Evolutionary conservation across 1,140 invertebrate genomes (phyloP).

Genomic region (Coboldia fuscipes): DNA sequence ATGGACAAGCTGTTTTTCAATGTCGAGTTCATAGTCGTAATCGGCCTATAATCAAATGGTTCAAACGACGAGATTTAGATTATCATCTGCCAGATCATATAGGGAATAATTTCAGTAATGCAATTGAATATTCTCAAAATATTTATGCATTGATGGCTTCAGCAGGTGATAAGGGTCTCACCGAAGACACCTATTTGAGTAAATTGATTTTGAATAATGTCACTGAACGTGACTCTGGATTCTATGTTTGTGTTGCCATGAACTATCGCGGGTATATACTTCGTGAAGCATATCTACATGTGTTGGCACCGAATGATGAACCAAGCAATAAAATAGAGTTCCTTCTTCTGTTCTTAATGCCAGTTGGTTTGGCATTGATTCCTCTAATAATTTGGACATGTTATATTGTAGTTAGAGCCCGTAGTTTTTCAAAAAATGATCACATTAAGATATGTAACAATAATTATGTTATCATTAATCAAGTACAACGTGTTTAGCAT

Average conservation of each 20-base stretch:
- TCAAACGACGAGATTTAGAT: slow-evolving; percentile 6
- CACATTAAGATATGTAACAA: neutral
- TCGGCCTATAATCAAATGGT: slow-evolving; percentile 18
- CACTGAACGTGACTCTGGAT: slow-evolving; percentile 10
- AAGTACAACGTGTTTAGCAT: neutral
- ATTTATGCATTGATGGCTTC: slow-evolving; percentile 11
- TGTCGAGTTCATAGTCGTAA: slow-evolving; percentile 16
- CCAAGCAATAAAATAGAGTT: slow-evolving; percentile 6
- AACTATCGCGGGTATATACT: slow-evolving; percentile 16
- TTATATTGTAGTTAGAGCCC: neutral
- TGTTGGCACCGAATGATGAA: slow-evolving; percentile 4
- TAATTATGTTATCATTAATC: neutral
- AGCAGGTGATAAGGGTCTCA: slow-evolving; percentile 11
- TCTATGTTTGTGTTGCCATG: slow-evolving; percentile 16
- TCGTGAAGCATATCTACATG: slow-evolving; percentile 13
- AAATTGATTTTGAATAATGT: slow-evolving; percentile 16
- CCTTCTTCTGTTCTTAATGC: slow-evolving; percentile 15
- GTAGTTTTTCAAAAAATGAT: neutral
- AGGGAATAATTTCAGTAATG: neutral
- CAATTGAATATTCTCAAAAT: neutral
- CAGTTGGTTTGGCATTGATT: slow-evolving; percentile 12
- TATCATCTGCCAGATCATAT: neutral
- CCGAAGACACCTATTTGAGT: slow-evolving; percentile 14
- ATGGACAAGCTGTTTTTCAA: slow-evolving; percentile 14
- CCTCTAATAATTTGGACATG: slow-evolving; percentile 12